Conservation (phyloP, 2,888 invertebrate genomes). For the Cryptosula pallasiana region DNA sequence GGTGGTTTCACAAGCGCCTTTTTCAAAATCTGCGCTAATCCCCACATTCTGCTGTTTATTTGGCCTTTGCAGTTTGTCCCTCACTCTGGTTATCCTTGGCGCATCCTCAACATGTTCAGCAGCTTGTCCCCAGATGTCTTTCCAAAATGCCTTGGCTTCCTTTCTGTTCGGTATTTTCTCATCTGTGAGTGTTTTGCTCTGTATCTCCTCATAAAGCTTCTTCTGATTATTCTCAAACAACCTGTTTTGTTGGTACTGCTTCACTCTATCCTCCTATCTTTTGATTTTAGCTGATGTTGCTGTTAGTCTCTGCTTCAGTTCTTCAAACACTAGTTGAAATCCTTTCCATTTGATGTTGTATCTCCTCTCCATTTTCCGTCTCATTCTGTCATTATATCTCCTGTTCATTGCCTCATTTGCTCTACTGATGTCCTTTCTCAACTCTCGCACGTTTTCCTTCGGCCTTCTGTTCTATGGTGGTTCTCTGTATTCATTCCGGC, state of each 20-base stretch:
- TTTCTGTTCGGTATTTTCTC: neutral
- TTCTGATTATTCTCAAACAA: constrained; percentile 17
- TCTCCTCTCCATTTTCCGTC: constrained; percentile 1
- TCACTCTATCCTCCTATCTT: neutral
- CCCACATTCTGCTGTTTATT: neutral
- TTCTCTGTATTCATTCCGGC: neutral
- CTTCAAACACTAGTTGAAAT: neutral
- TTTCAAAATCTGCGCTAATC: neutral
- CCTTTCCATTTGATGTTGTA: neutral
- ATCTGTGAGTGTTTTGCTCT: neutral
- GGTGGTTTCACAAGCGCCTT: constrained; percentile 2
- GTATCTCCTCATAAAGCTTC: neutral
- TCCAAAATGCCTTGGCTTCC: neutral
- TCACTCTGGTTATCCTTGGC: neutral
- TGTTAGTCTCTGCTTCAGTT: constrained; percentile 4
- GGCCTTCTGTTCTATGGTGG: neutral
- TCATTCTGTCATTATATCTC: neutral
- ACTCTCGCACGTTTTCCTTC: neutral
- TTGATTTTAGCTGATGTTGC: neutral
- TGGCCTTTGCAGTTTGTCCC: neutral
- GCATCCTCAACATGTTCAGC: neutral
- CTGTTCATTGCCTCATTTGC: neutral
- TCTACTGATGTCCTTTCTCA: neutral
- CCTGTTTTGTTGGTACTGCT: constrained; percentile 4
- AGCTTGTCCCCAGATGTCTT: neutral